These are phyloP conservation scores for Sesia bembeciformis DNA, from an alignment of 2,888 invertebrate genomes.

Conservation along the genomic window DNA sequence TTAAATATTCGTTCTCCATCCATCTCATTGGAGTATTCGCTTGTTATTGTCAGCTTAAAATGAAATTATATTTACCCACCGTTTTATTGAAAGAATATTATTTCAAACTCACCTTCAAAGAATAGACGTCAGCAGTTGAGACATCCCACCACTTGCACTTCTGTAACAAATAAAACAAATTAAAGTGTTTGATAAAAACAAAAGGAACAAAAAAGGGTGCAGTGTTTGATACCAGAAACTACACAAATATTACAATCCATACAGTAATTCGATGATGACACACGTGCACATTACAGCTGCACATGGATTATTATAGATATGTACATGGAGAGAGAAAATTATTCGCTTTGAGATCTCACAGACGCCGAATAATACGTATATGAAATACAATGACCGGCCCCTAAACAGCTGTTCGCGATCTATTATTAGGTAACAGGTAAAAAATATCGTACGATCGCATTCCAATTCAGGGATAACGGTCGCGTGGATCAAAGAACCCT, in stretches of 20 bases:
- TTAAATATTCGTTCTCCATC: slow-evolving; percentile 16
- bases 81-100: neutral
- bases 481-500: neutral
- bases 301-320: slow-evolving; percentile 10
- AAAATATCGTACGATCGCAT: slow-evolving; percentile 38
- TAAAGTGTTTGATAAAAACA: neutral
- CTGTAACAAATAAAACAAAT: slow-evolving; percentile 44
- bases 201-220: too few relatives aligned
- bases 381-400: slow-evolving; percentile 28
- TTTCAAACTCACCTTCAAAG: slow-evolving; percentile 38
- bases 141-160: slow-evolving; percentile 64
- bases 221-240: too few relatives aligned
- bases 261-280: neutral
- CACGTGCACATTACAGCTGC: neutral
- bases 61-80: neutral
- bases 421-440: slow-evolving; percentile 50
- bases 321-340: slow-evolving; percentile 8
- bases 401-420: slow-evolving; percentile 48
- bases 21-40: slow-evolving; percentile 9
- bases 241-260: neutral
- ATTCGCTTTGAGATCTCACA: slow-evolving; percentile 15
- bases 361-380: slow-evolving; percentile 23
- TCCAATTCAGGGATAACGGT: neutral
- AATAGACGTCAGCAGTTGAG: slow-evolving; percentile 39
- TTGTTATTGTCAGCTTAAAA: neutral